Evolutionary conservation across 2,888 invertebrate species (phyloP).

Genomic region (Cheilosia impressa): DNA sequence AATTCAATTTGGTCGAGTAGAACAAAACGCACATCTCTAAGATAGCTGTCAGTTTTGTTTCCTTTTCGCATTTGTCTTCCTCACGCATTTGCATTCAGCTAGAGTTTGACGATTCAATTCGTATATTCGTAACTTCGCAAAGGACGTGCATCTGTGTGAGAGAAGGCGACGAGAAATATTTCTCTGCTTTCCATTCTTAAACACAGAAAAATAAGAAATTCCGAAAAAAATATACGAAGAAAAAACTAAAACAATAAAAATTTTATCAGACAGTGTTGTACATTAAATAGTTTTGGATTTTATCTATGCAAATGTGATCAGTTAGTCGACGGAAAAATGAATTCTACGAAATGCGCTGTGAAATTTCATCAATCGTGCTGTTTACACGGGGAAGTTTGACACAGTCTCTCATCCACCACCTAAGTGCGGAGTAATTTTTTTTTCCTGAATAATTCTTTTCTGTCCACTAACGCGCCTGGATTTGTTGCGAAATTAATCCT

Average conservation of each 20-base stretch:
- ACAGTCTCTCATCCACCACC: conserved; percentile 54
- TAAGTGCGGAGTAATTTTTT: conserved; percentile 63
- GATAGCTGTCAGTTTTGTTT: conserved; percentile 34
- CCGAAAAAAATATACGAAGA: conserved; percentile 16
- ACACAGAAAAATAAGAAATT: conserved; percentile 23
- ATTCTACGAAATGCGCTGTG: conserved; percentile 64
- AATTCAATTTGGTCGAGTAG: conserved; percentile 4
- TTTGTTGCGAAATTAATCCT: background rate
- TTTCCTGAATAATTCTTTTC: background rate
- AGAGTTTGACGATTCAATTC: conserved; percentile 55
- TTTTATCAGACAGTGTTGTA: background rate
- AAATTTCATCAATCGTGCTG: conserved; percentile 64
- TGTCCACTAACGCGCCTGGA: conserved; percentile 44
- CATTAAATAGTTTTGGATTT: conserved; percentile 21
- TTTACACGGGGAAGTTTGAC: conserved; percentile 70
- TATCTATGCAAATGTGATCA: conserved; percentile 31
- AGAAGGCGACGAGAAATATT: conserved; percentile 55
- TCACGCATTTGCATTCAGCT: conserved; percentile 68
- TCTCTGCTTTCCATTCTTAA: conserved; percentile 45
- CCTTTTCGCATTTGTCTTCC: conserved; percentile 52
- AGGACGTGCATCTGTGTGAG: conserved; percentile 61
- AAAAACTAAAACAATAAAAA: conserved; percentile 21
- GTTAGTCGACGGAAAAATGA: conserved; percentile 33
- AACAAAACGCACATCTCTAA: conserved; percentile 34
- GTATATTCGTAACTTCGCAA: conserved; percentile 32